Conservation (phyloP, 2,888 invertebrate species). For the Luperina testacea region DNA sequence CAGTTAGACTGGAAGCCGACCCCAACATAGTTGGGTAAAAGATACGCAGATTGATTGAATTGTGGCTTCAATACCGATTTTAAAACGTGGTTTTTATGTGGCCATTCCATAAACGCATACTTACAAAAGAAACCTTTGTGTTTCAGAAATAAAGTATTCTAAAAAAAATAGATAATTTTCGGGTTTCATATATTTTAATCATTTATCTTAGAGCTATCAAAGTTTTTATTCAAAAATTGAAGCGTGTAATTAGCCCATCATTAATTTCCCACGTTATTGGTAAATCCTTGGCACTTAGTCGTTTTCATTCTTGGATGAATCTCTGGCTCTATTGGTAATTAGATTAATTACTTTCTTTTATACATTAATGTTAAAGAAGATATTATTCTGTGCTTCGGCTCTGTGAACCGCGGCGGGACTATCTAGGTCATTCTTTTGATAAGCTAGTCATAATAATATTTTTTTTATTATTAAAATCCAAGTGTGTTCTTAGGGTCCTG, state of each 20-base stretch:
- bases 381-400: constrained; percentile 32
- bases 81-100: neutral
- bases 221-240: constrained; percentile 16
- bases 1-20: neutral
- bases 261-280: constrained; percentile 55
- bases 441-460: constrained; percentile 1
- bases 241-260: constrained; percentile 46
- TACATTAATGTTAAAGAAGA: constrained; percentile 37
- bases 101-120: neutral
- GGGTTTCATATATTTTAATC: neutral
- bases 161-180: neutral
- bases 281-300: constrained; percentile 37
- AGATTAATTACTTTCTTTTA: constrained; percentile 58
- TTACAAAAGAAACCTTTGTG: no score
- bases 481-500: neutral
- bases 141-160: neutral
- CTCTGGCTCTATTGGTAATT: constrained; percentile 44
- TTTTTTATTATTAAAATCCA: neutral
- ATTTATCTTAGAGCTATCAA: neutral
- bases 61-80: no score
- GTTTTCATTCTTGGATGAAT: constrained; percentile 50
- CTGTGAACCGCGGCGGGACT: constrained; percentile 5
- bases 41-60: no score
- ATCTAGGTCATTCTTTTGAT: constrained; percentile 24
- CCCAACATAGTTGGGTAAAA: neutral